Evolutionary conservation across 1,140 invertebrate species (phyloP).

Genomic region (Caenorhabditis brenneri): DNA sequence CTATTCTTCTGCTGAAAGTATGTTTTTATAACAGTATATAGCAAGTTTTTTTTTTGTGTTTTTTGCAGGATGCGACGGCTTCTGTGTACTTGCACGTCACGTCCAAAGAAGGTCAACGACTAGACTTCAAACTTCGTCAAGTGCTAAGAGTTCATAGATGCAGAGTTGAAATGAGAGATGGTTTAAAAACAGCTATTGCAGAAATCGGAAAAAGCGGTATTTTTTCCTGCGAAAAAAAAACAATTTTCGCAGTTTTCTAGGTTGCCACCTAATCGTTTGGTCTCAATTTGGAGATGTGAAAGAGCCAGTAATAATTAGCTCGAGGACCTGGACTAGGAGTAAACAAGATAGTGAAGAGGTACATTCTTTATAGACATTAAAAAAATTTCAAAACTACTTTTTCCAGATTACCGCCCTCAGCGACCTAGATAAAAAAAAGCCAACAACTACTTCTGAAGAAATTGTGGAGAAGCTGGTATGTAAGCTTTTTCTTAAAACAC

Average conservation of each 20-base stretch:
- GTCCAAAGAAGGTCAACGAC: not conserved
- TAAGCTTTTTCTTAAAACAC: too few relatives aligned
- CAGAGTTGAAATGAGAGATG: not conserved
- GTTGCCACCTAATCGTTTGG: not conserved
- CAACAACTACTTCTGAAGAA: not conserved
- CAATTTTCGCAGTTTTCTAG: not conserved
- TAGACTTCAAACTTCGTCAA: not conserved
- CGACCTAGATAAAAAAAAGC: not conserved
- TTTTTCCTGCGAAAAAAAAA: not conserved
- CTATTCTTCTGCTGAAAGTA: not conserved
- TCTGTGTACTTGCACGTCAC: not conserved
- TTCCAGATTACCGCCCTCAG: not conserved
- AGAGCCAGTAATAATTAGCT: not conserved
- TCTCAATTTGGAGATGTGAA: not conserved
- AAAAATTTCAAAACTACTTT: not conserved
- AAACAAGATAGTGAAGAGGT: not conserved
- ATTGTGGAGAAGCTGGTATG: too few relatives aligned
- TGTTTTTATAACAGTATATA: too few relatives aligned
- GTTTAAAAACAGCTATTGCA: not conserved
- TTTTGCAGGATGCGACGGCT: not conserved
- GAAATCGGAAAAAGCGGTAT: not conserved
- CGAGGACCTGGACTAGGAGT: not conserved
- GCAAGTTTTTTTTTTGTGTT: too few relatives aligned
- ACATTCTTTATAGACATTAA: not conserved
- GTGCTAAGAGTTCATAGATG: not conserved